A percentile compares a stretch with the other conserved stretches of the same genome.
Conservation (phyloP, 1,140 invertebrate species). For the Zaprionus capensis region DNA sequence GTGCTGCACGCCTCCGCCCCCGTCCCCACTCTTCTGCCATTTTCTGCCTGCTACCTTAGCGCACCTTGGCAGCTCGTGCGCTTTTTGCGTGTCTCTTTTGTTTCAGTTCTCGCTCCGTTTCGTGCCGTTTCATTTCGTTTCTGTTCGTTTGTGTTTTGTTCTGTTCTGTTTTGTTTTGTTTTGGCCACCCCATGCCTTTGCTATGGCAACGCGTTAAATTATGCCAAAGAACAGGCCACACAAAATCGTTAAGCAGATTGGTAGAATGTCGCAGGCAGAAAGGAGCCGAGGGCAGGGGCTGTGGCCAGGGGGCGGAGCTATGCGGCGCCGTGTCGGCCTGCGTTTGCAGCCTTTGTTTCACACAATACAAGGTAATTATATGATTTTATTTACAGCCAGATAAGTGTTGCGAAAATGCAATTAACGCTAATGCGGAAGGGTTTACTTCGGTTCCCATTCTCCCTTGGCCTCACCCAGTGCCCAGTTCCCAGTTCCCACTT, state of each 20-base stretch:
- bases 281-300: constrained; percentile 2
- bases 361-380: constrained; percentile 81
- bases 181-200: constrained; percentile 68
- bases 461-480: too few relatives aligned
- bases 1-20: not conserved
- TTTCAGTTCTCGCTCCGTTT: constrained; percentile 58
- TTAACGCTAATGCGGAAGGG: constrained; percentile 50
- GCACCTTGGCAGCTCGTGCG: constrained; percentile 60
- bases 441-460: not conserved
- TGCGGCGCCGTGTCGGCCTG: constrained; percentile 11
- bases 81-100: constrained; percentile 47
- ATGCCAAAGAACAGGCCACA: constrained; percentile 53
- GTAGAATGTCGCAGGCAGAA: constrained; percentile 12
- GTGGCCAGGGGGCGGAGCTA: not conserved
- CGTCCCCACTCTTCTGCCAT: constrained; percentile 7
- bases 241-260: constrained; percentile 75
- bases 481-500: too few relatives aligned
- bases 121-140: constrained; percentile 52
- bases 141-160: constrained; percentile 38
- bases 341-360: constrained; percentile 33
- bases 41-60: constrained; percentile 49
- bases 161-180: constrained; percentile 65
- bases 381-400: constrained; percentile 83
- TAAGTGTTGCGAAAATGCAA: constrained; percentile 78
- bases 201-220: constrained; percentile 79